Percentiles rank a stretch among this genome's conserved stretches.
phyloP scores from a whole-genome alignment of 2,113 vertebrate species.

The Lophius piscatorius region DNA sequence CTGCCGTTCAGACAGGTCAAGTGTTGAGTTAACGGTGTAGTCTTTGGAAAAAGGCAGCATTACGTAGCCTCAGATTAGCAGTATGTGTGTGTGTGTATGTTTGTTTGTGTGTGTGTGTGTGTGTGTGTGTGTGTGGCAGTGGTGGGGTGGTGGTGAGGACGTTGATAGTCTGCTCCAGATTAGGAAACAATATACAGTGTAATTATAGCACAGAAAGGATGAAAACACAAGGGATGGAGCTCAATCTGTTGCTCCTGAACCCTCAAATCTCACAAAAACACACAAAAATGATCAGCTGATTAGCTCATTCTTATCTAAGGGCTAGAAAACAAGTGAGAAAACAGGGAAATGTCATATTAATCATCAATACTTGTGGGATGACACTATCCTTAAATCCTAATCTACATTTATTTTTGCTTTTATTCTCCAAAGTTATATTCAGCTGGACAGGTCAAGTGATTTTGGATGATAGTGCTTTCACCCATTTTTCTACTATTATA shows the following conservation, averaged over 20 bases:
- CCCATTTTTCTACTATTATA: slow-evolving; percentile 29
- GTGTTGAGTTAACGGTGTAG: slow-evolving; percentile 54
- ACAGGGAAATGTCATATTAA: background rate
- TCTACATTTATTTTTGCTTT: background rate
- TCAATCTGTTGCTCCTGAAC: slow-evolving; percentile 2
- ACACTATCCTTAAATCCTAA: slow-evolving; percentile 11
- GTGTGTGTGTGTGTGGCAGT: slow-evolving; percentile 26
- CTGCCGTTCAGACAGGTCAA: slow-evolving; percentile 38
- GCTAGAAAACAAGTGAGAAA: background rate
- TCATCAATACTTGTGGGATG: slow-evolving; percentile 3
- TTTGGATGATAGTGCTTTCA: slow-evolving; percentile 1
- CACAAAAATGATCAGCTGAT: slow-evolving; percentile 2
- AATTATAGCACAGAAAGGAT: slow-evolving; percentile 25
- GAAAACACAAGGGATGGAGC: background rate
- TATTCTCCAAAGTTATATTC: slow-evolving; percentile 2
- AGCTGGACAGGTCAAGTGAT: background rate
- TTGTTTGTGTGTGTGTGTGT: slow-evolving; percentile 25
- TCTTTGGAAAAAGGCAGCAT: slow-evolving; percentile 39
- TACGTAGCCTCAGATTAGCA: slow-evolving; percentile 52
- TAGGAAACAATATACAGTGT: slow-evolving; percentile 27
- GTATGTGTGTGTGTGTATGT: slow-evolving; percentile 26
- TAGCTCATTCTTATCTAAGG: background rate
- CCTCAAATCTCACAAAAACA: slow-evolving; percentile 22
- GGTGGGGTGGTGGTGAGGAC: background rate
- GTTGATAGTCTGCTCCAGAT: slow-evolving; percentile 43